Evolutionary conservation across 1,140 invertebrate species (phyloP).

Genomic region (Phymorhynchus buccinoides): DNA sequence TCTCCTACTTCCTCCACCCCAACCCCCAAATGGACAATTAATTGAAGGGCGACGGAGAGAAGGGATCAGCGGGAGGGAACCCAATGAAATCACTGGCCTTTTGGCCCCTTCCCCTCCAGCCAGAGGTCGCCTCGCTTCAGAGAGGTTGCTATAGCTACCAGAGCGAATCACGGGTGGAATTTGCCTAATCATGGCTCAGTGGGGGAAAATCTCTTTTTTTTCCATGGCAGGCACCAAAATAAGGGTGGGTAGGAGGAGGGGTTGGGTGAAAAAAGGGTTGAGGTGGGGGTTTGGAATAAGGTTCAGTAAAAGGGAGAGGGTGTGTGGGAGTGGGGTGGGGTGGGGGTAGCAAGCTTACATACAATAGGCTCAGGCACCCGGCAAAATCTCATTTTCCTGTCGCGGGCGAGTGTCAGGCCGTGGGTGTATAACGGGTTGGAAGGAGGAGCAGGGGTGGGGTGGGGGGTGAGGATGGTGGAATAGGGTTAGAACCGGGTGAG

Average conservation of each 20-base stretch:
- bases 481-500: no score
- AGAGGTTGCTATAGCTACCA: constrained; percentile 32
- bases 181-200: constrained; percentile 25
- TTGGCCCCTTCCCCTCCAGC: no score
- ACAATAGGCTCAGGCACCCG: constrained; percentile 28
- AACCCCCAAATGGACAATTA: constrained; percentile 34
- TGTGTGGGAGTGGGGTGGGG: no score
- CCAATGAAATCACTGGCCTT: constrained; percentile 30
- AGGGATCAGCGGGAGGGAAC: background rate
- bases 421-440: no score
- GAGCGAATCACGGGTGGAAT: constrained; percentile 35
- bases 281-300: background rate
- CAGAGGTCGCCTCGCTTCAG: background rate
- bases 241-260: no score
- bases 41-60: constrained; percentile 18
- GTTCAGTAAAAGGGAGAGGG: no score
- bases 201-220: background rate
- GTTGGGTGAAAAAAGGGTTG: background rate
- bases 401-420: background rate
- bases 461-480: no score
- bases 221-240: background rate
- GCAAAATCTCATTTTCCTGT: constrained; percentile 31
- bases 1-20: no score
- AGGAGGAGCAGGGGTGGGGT: no score
- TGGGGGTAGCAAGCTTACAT: background rate